Evolutionary conservation across 2,888 invertebrate species (phyloP), one percentile per base, ranked within the genome.

Genomic region (Pollenia angustigena): DNA sequence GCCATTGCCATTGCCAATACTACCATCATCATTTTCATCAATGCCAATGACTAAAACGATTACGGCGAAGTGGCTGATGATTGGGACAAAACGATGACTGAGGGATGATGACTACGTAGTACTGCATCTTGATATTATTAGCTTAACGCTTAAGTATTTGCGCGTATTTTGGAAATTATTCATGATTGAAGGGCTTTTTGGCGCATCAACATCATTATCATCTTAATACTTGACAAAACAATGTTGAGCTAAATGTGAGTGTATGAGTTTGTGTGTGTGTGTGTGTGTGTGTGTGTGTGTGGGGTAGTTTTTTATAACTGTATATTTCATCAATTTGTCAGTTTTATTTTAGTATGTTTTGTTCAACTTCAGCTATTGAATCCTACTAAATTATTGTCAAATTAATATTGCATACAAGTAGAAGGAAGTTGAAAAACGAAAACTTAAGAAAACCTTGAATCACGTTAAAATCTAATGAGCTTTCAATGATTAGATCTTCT

Each of bases 1-100:
- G 85, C 75, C 82, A 82, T 60, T 88, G 88, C 78, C 85, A 87
- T 82, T 87, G 84, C 84, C 87, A 88, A 83, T 72, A 83, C 71
- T 72, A 83, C 75, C 85, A 72, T 74, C 85, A 85, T 83, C 80
- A 78, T 83, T 80, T 74, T 62, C 76, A 60, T 85, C 76, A 85
- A 80, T 85, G 79, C 79, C 85, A 74, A 85, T 66, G 76, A 80
- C 64, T 76, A 66, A 78, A 76, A 71, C 72, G 80, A 72, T 79
- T 76, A 69, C 81, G 42, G 48, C 66, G 71, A 46, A 74, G 68
- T 81, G 68, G 74, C 85, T 74, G 72, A 10, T 62, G 83, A 62
- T 42, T 40, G n/a, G n/a, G 14, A 2, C 11, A 14, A n/a, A 46
- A 16, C 3, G 16, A 69, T 79, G 56, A 75, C 32, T 46, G 75